Evolutionary conservation across 2,797 vertebrate genomes (phyloP), one percentile per base, ranked within the genome.

Genomic region (Danio jaintianensis): DNA sequence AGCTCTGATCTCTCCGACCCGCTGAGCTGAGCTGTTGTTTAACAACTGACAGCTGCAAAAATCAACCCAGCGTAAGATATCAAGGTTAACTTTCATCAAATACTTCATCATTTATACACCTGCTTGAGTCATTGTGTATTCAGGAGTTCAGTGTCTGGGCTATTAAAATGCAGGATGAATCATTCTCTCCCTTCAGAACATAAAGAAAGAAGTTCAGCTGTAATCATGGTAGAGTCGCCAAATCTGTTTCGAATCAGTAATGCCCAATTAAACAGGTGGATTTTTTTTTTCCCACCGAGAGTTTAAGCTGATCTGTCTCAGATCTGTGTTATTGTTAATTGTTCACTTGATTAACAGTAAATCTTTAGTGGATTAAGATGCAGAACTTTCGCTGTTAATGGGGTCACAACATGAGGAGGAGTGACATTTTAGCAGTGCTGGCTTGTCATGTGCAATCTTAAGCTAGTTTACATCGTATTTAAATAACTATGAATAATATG

Each of bases 71-170:
- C 47, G 53, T 56, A 50, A 63, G 16, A 50, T 50, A 40, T 29
- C 29, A 53, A 75, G 45, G 16, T 38, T 74, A 36, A 13, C 12
- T 53, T 70, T n/a, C 40, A 53, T 7, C 38, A 53, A 70, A 22
- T 87, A 76, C 79, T 86, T 90, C 90, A 92, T 89, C 90, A 22
- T 56, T 72, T 58, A 43, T 22, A 10, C 18, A 16, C 40, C 52
- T 22, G 16, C 53, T 43, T 56, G 69, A 56, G 38, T 56, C 12
- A 56, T 9, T 92, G 89, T 92, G 87, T 83, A 90, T 88, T 85
- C 9, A 10, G 87, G 85, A 85, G 88, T 86, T 90, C 81, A 89
- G 92, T 92, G 88, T 91, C 89, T 43, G 69, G 20, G 68, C 12
- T 71, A 56, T 56, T 71, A 88, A 56, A 56, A 56, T 55, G 12